Evolutionary conservation across 1,140 invertebrate genomes (phyloP), one percentile per base, ranked within the genome.

Genomic region (Sarcophaga bullata): DNA sequence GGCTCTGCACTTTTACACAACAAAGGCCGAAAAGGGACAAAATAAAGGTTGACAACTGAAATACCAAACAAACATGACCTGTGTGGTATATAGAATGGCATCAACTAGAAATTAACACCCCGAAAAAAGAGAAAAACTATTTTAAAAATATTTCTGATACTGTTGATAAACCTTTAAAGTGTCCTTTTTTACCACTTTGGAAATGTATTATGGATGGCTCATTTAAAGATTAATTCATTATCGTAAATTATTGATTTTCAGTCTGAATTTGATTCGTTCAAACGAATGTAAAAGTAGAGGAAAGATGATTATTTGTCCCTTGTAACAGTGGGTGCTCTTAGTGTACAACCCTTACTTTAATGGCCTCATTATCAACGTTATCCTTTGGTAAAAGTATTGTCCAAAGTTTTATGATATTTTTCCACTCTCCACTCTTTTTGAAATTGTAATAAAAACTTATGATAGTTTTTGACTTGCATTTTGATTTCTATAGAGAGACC

Each of bases 161-260:
- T 7, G 15, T 58, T n/a, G 11, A n/a, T 58, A 58, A 58, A 58
- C 54, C 54, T 58, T 58, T 37, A 37, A 58, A 58, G 13, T 58
- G 54, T 58, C 54, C 54, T 58, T 58, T 58, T 58, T n/a, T 58
- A n/a, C 13, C 4, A 4, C 25, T 37, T 37, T 58, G 13, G 4
- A 58, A 58, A 13, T 58, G 54, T 58, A n/a, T 58, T 8, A 58
- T 58, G 1, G 25, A 37, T 37, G 25, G 25, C 25, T 37, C 25
- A 37, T 37, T 37, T 37, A 37, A 37, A 37, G 25, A 37, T 58
- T 58, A 7, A 58, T 58, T 58, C 54, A 58, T 58, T 58, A 58
- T 58, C 54, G 54, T 58, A 58, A 58, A 58, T 58, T 58, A 58
- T n/a, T 58, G 13, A 58, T 58, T n/a, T n/a, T 58, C 54, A 58